Percentiles rank a stretch among this genome's conserved stretches.
Conservation (phyloP, 2,113 vertebrate genomes). For the Brachirus orientalis region DNA sequence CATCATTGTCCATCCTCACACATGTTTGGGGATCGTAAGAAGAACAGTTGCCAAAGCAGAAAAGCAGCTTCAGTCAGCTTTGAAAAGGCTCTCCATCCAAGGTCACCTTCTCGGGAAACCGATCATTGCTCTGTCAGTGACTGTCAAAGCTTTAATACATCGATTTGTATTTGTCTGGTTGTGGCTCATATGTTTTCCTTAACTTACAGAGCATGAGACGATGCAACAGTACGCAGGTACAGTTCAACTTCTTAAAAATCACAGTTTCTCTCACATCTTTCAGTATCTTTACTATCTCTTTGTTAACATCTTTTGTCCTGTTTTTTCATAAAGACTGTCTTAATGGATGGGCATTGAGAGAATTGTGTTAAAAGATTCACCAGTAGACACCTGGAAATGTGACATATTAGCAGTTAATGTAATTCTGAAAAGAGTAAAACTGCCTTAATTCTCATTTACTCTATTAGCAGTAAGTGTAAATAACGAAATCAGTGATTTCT, state of each 20-base stretch:
- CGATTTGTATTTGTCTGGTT: constrained; percentile 8
- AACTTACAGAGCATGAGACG: constrained; percentile 61
- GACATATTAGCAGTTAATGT: too few relatives aligned
- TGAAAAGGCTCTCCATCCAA: constrained; percentile 45
- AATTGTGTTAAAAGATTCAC: too few relatives aligned
- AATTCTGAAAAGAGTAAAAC: too few relatives aligned
- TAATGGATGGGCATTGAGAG: too few relatives aligned
- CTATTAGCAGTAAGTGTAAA: too few relatives aligned
- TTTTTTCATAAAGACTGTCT: not conserved
- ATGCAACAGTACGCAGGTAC: constrained; percentile 68
- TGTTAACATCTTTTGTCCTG: too few relatives aligned
- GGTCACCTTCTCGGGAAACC: constrained; percentile 34
- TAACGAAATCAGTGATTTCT: too few relatives aligned
- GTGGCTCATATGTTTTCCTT: not conserved
- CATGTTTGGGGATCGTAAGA: constrained; percentile 53
- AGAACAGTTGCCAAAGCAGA: constrained; percentile 24
- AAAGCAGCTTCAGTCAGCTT: constrained; percentile 39
- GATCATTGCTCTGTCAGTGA: accelerated
- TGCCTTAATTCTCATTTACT: too few relatives aligned
- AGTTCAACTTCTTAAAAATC: not conserved
- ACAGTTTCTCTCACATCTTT: too few relatives aligned
- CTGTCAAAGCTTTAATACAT: not conserved
- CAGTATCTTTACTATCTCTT: too few relatives aligned
- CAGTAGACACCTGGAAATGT: too few relatives aligned
- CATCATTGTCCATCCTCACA: constrained; percentile 47